phyloP scores from a whole-genome alignment of 2,113 vertebrate genomes.

The Anolis sagrei region DNA sequence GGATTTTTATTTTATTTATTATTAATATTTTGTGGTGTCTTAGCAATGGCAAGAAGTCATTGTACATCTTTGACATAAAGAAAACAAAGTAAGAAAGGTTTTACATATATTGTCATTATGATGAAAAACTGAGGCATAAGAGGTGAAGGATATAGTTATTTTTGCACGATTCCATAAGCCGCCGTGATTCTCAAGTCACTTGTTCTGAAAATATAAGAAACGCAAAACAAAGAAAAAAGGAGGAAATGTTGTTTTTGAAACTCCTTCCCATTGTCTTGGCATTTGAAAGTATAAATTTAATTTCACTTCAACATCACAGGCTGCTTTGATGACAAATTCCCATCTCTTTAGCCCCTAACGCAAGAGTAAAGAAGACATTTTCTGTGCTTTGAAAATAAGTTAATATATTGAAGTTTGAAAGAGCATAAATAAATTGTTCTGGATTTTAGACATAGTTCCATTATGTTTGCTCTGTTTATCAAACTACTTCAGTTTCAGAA shows the following conservation, averaged over 20 bases:
- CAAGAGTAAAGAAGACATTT: constrained; percentile 73
- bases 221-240: constrained; percentile 40
- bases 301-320: constrained; percentile 68
- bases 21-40: constrained; percentile 69
- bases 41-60: constrained; percentile 67
- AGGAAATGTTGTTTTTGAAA: constrained; percentile 70
- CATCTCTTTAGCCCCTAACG: constrained; percentile 67
- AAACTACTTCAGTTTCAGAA: neutral
- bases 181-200: constrained; percentile 67
- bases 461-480: constrained; percentile 8
- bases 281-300: constrained; percentile 74
- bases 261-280: constrained; percentile 67
- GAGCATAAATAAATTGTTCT: constrained; percentile 26
- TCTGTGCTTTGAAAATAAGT: constrained; percentile 68
- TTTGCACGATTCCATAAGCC: constrained; percentile 68
- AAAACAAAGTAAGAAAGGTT: constrained; percentile 70
- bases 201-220: constrained; percentile 53
- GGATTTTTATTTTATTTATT: constrained; percentile 71
- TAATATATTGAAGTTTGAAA: constrained; percentile 56
- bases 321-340: constrained; percentile 72
- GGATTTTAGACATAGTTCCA: constrained; percentile 20
- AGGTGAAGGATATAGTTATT: constrained; percentile 70
- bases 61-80: constrained; percentile 64
- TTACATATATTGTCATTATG: constrained; percentile 70
- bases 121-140: constrained; percentile 69